Evolutionary conservation across 1,140 invertebrate genomes (phyloP).

Genomic region (Ectropis grisescens): DNA sequence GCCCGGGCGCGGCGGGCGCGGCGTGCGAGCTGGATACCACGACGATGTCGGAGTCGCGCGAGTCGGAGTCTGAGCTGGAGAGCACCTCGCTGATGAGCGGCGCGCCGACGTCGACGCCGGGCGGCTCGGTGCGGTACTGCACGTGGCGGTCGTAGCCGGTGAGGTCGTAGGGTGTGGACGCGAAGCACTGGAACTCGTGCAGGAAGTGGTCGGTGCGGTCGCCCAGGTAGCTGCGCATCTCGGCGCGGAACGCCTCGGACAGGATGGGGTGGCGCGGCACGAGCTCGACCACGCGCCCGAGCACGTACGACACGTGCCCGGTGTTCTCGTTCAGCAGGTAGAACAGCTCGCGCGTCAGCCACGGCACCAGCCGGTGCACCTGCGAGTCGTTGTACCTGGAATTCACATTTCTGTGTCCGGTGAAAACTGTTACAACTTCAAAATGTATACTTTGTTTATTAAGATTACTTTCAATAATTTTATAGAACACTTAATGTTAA

Average conservation of each 20-base stretch:
- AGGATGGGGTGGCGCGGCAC: constrained; percentile 79
- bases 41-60: constrained; percentile 53
- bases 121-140: constrained; percentile 58
- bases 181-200: constrained; percentile 91
- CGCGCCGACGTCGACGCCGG: no score
- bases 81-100: constrained; percentile 53
- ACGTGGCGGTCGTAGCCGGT: constrained; percentile 78
- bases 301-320: constrained; percentile 75
- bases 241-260: constrained; percentile 78
- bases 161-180: constrained; percentile 87
- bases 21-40: constrained; percentile 42
- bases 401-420: no score
- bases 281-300: constrained; percentile 78
- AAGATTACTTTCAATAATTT: no score
- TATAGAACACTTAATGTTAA: no score
- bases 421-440: no score
- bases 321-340: constrained; percentile 75
- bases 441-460: no score
- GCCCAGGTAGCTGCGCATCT: constrained; percentile 72
- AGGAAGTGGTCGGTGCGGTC: constrained; percentile 84
- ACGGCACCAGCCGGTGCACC: constrained; percentile 85
- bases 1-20: constrained; percentile 29
- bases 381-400: constrained; percentile 84
- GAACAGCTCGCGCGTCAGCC: constrained; percentile 89
- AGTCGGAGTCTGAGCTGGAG: constrained; percentile 53